A percentile compares a stretch with the other conserved stretches of the same genome.
Conservation (phyloP, 2,888 invertebrate genomes). For the Drosophila robusta region DNA sequence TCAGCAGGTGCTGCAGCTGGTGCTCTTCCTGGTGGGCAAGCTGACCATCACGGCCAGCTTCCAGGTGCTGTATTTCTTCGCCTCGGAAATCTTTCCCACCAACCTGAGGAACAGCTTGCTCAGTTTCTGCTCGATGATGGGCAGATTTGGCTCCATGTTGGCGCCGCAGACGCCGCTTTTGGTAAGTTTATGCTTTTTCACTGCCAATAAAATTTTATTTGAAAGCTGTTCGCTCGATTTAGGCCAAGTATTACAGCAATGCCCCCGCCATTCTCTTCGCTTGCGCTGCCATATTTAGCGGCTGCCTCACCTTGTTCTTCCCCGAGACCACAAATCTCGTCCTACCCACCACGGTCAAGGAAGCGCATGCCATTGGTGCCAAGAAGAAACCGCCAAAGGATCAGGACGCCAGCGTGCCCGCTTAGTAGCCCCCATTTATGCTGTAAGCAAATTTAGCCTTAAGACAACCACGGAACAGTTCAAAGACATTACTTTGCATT, state of each 20-base stretch:
- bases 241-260: conserved; percentile 82
- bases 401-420: conserved; percentile 32
- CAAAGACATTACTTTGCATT: conserved; percentile 58
- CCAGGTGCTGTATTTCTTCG: conserved; percentile 89
- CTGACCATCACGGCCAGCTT: conserved; percentile 89
- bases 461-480: conserved; percentile 43
- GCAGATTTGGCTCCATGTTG: conserved; percentile 89
- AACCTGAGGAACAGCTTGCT: conserved; percentile 88
- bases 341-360: conserved; percentile 87
- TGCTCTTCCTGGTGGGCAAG: conserved; percentile 87
- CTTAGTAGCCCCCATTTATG: conserved; percentile 10
- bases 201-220: not conserved
- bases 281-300: conserved; percentile 86
- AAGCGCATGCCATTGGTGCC: conserved; percentile 86
- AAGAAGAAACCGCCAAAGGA: conserved; percentile 62
- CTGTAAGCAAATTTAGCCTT: conserved; percentile 17
- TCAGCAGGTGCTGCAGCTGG: conserved; percentile 67
- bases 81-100: conserved; percentile 91
- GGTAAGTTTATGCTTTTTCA: conserved; percentile 50
- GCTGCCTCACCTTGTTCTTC: conserved; percentile 87
- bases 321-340: conserved; percentile 88
- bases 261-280: conserved; percentile 88
- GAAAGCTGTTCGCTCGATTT: not conserved
- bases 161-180: conserved; percentile 90
- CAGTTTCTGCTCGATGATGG: conserved; percentile 89